Percentiles rank a stretch among this genome's conserved stretches.
These are phyloP conservation scores for Drosophila ananassae DNA, from an alignment of 1,140 invertebrate genomes.

Conservation along the genomic window DNA sequence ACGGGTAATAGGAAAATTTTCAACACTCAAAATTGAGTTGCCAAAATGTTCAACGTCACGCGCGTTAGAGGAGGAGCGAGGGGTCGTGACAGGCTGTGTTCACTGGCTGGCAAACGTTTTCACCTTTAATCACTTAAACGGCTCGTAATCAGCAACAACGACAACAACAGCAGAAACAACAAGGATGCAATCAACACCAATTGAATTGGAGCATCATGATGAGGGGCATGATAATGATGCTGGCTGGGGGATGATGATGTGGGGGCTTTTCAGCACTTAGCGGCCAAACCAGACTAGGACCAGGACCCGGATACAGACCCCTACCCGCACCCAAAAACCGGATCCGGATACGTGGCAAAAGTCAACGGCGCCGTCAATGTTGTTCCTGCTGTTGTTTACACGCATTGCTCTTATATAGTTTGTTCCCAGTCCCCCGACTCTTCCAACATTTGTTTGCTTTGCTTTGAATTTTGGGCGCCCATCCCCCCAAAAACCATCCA, in stretches of 20 bases:
- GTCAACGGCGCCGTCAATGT: constrained; percentile 40
- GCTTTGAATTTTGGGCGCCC: constrained; percentile 27
- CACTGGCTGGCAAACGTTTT: constrained; percentile 50
- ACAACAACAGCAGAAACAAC: constrained; percentile 37
- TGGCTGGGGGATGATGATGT: constrained; percentile 40
- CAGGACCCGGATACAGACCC: background rate
- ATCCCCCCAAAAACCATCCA: constrained; percentile 13
- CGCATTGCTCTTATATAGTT: constrained; percentile 56
- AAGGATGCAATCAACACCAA: constrained; percentile 72
- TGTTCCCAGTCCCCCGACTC: constrained; percentile 43
- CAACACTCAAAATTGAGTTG: constrained; percentile 30
- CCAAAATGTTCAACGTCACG: constrained; percentile 31
- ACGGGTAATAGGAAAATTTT: constrained; percentile 34
- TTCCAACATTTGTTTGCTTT: constrained; percentile 57
- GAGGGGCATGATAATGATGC: constrained; percentile 44
- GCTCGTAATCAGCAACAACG: constrained; percentile 69
- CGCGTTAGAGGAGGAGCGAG: background rate
- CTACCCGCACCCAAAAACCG: constrained; percentile 28
- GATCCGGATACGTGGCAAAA: constrained; percentile 42
- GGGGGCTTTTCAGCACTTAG: constrained; percentile 69
- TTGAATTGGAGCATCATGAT: constrained; percentile 68
- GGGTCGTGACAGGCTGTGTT: constrained; percentile 3
- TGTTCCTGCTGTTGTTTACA: constrained; percentile 42
- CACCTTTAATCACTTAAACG: constrained; percentile 81
- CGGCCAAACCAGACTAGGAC: constrained; percentile 30